phyloP scores from a whole-genome alignment of 2,888 invertebrate species.

The Camponotus fellah region DNA sequence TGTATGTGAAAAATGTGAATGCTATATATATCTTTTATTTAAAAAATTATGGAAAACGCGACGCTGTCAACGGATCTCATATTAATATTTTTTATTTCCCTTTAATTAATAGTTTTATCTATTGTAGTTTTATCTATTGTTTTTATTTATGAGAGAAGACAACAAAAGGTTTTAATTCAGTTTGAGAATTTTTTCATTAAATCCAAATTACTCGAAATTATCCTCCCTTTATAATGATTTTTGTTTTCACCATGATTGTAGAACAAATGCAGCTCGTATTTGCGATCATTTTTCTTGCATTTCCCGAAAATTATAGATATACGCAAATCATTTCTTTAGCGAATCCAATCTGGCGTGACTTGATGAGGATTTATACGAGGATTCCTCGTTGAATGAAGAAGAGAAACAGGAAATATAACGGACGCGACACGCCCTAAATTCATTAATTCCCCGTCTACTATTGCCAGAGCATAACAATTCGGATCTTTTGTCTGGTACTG shows the following conservation, averaged over 20 bases:
- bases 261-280: not conserved
- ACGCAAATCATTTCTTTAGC: constrained; percentile 11
- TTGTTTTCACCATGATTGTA: not conserved
- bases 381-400: not conserved
- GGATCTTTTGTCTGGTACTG: not conserved
- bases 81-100: not conserved
- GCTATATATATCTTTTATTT: not conserved
- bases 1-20: not conserved
- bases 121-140: not conserved
- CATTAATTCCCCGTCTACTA: constrained; percentile 40
- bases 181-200: not conserved
- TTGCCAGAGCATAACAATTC: not conserved
- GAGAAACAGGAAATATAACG: constrained; percentile 28
- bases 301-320: not conserved
- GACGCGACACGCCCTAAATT: constrained; percentile 32
- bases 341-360: constrained; percentile 25
- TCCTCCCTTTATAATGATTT: not conserved
- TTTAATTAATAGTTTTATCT: not conserved
- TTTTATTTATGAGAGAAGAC: not conserved
- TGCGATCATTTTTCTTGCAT: not conserved
- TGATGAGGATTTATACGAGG: constrained; percentile 8
- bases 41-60: not conserved
- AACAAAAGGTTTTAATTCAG: not conserved
- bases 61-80: not conserved
- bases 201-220: not conserved